Conservation (phyloP, 2,888 invertebrate species). For the Melikaiella ostensackeni region DNA sequence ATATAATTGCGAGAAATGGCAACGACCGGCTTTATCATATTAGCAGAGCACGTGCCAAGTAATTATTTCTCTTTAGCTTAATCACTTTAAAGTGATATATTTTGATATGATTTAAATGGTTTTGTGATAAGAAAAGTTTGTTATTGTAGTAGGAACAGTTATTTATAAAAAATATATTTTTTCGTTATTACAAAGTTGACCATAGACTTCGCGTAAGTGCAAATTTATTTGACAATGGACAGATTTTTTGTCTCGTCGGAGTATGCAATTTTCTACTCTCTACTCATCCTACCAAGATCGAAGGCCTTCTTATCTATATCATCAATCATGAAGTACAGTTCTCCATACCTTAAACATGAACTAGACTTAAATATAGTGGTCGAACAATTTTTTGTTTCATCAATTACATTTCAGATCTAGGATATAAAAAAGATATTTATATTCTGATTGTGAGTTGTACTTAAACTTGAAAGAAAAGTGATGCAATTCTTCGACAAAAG, state of each 20-base stretch:
- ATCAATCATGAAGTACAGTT: slow-evolving; percentile 36
- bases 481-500: background rate
- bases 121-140: background rate
- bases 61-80: background rate
- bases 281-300: slow-evolving; percentile 29
- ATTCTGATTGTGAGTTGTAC: background rate
- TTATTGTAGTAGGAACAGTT: background rate
- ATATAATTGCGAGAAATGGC: background rate
- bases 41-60: background rate
- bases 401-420: slow-evolving; percentile 15
- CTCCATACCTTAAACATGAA: slow-evolving; percentile 13
- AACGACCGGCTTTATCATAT: background rate
- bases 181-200: background rate
- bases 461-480: background rate
- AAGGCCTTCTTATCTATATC: slow-evolving; percentile 27
- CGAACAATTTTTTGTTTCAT: slow-evolving; percentile 11
- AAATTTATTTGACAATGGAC: slow-evolving; percentile 33
- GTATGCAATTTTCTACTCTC: slow-evolving; percentile 38
- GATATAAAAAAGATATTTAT: background rate
- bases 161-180: background rate
- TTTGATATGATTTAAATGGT: background rate
- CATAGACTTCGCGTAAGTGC: background rate
- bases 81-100: background rate
- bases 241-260: slow-evolving; percentile 17
- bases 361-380: slow-evolving; percentile 4